These are phyloP conservation scores for Coleophora flavipennella DNA, from an alignment of 2,888 invertebrate genomes.

Conservation along the genomic window DNA sequence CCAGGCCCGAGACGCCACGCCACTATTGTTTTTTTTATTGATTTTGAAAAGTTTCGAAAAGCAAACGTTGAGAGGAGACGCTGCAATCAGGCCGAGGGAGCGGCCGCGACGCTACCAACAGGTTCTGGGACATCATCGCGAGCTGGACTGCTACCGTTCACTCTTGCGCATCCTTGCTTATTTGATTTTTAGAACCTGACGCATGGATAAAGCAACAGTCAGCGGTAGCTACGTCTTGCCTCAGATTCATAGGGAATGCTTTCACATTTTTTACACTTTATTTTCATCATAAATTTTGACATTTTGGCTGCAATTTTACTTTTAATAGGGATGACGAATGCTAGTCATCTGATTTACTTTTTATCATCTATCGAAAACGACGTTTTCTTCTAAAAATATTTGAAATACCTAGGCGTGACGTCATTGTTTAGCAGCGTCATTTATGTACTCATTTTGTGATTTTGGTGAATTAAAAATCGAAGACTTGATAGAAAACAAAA, in stretches of 20 bases:
- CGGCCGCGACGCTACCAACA: constrained; percentile 62
- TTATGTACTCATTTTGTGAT: too few relatives aligned
- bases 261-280: constrained; percentile 35
- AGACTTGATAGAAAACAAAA: too few relatives aligned
- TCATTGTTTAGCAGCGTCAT: too few relatives aligned
- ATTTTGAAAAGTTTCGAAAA: constrained; percentile 59
- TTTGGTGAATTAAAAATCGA: too few relatives aligned
- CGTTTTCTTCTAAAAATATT: too few relatives aligned
- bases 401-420: too few relatives aligned
- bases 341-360: too few relatives aligned
- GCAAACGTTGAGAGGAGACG: constrained; percentile 69
- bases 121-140: constrained; percentile 63
- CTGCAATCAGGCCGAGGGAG: constrained; percentile 72
- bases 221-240: constrained; percentile 39
- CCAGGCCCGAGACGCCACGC: constrained; percentile 73
- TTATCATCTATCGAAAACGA: too few relatives aligned
- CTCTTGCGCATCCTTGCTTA: not conserved
- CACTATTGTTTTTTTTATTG: constrained; percentile 60
- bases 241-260: constrained; percentile 44
- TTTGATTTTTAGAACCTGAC: not conserved
- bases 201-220: constrained; percentile 22
- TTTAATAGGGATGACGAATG: too few relatives aligned
- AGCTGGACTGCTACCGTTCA: constrained; percentile 33
- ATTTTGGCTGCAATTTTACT: constrained; percentile 27
- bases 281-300: constrained; percentile 29